Percentiles rank a stretch among this genome's conserved stretches.
These are phyloP conservation scores for Poeciliopsis turrubarensis DNA, from an alignment of 2,113 vertebrate species.

Conservation along the genomic window DNA sequence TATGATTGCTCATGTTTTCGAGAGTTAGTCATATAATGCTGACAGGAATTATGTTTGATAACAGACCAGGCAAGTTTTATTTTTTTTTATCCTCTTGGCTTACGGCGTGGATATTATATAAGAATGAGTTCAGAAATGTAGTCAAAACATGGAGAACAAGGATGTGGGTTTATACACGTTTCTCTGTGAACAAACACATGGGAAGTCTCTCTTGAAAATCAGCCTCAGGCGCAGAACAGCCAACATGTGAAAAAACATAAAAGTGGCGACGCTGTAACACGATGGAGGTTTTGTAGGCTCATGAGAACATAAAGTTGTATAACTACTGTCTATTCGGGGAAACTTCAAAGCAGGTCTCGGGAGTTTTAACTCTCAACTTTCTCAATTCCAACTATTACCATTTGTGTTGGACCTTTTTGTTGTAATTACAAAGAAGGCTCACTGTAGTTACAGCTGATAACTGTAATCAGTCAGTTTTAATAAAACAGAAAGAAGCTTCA, in stretches of 20 bases:
- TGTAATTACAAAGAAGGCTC: too few relatives aligned
- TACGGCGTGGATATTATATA: conserved; percentile 36
- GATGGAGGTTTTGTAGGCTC: conserved; percentile 25
- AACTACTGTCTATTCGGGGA: conserved; percentile 22
- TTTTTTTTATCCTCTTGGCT: conserved; percentile 32
- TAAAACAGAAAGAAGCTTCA: neutral
- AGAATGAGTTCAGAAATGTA: conserved; percentile 46
- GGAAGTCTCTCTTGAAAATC: conserved; percentile 62
- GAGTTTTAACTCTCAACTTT: conserved; percentile 6
- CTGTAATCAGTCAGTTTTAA: neutral
- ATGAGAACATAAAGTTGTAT: conserved; percentile 34
- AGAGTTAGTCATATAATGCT: conserved; percentile 29
- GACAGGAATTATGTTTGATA: conserved; percentile 54
- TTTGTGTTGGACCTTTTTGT: neutral
- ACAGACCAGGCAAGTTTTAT: conserved; percentile 42
- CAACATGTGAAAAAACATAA: conserved; percentile 44
- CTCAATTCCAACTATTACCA: neutral
- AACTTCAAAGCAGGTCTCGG: neutral
- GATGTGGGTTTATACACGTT: conserved; percentile 34
- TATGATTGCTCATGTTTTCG: conserved; percentile 9
- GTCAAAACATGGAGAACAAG: conserved; percentile 59
- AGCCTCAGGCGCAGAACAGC: conserved; percentile 50
- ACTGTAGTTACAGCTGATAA: neutral
- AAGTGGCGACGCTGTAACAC: conserved; percentile 32
- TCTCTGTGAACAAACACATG: conserved; percentile 19